Evolutionary conservation across 2,113 vertebrate species (phyloP), one percentile per base, ranked within the genome.

Genomic region (Climacteris rufus): DNA sequence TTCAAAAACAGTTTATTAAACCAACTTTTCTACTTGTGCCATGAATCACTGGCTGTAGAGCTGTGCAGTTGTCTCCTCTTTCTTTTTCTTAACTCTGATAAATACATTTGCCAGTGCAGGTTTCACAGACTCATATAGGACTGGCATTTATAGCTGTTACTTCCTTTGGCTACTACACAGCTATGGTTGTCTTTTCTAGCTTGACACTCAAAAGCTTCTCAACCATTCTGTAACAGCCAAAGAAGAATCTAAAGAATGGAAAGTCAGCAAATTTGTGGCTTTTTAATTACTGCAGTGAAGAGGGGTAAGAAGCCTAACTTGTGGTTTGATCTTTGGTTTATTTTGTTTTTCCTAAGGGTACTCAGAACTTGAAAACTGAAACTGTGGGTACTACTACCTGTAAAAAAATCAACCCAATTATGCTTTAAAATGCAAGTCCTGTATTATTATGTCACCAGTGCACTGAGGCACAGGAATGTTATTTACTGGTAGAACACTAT

Each of bases 401-500:
- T 35, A 11, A 71, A 83, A 89, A 80, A 50, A 57, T 53, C 63
- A 87, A 61, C 40, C 22, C n/a, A 49, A 22, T 52, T 83, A 40
- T 50, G 40, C n/a, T 76, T 72, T 63, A 66, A 70, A 92, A 68
- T 88, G 54, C 53, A 69, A 50, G 35, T 80, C 37, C 57, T 69
- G 23, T 72, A 47, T 74, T 84, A 76, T 89, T 82, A 54, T 83
- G 87, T 90, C 78, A 57, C 20, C 10, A 5, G n/a, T 69, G 31
- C 37, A 45, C 18, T 59, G 53, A 85, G 77, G 57, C 53, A 71
- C 28, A 61, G 25, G 44, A 79, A 86, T 42, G 82, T 78, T 96
- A 86, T 95, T 97, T 97, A 87, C 76, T 83, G 64, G 94, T 89
- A 80, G 86, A 92, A 81, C 3, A 27, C 84, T 91, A 92, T 96